These are phyloP conservation scores for Clavelina lepadiformis DNA, from an alignment of 23 tunicate genomes.

Conservation along the genomic window DNA sequence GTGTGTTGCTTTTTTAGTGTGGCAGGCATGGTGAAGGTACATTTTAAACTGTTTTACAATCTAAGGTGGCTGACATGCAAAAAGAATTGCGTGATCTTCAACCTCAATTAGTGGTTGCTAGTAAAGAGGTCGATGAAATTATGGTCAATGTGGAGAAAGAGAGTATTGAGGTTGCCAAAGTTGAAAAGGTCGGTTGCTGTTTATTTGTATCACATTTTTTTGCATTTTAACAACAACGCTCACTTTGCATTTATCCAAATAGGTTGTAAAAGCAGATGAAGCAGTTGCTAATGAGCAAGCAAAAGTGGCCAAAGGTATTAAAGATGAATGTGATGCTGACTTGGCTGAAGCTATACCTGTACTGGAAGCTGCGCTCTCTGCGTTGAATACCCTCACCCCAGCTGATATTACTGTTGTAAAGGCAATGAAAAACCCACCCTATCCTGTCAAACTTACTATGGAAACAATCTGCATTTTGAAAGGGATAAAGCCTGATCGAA, in stretches of 20 bases:
- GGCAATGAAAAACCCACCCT: slow-evolving; percentile 91
- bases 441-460: slow-evolving; percentile 87
- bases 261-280: slow-evolving; percentile 99
- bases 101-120: slow-evolving; percentile 89
- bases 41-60: neutral
- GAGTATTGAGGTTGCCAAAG: slow-evolving; percentile 96
- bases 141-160: slow-evolving; percentile 99
- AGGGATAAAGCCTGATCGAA: slow-evolving; percentile 86
- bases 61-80: slow-evolving; percentile 95
- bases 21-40: too few species aligned
- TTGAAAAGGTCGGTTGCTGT: slow-evolving; percentile 68
- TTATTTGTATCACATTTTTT: neutral
- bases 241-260: neutral
- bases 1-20: too few species aligned
- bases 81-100: slow-evolving; percentile 87
- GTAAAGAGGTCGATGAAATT: slow-evolving; percentile 92
- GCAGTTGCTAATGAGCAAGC: slow-evolving; percentile 98
- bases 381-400: slow-evolving; percentile 83
- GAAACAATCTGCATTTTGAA: slow-evolving; percentile 91
- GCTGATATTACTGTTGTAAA: slow-evolving; percentile 92
- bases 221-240: neutral
- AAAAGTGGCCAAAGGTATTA: slow-evolving; percentile 72
- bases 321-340: slow-evolving; percentile 98
- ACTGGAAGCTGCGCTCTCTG: slow-evolving; percentile 87
- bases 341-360: slow-evolving; percentile 98